A percentile compares a stretch with the other conserved stretches of the same genome.
These are phyloP conservation scores for Jordanella pulchra DNA, from an alignment of 2,797 vertebrate species.

Conservation along the genomic window DNA sequence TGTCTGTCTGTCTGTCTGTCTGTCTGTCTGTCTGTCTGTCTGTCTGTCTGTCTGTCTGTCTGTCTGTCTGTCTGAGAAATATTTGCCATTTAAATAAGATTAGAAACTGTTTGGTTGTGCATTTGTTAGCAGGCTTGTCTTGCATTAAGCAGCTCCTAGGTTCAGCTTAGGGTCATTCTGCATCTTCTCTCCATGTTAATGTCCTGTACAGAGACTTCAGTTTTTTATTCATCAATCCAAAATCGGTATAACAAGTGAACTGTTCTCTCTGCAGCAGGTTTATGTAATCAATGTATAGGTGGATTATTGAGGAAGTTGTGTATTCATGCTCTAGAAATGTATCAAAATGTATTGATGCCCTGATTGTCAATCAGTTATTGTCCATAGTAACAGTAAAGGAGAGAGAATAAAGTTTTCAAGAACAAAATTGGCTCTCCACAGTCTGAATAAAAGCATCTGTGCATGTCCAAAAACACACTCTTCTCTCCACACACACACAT, in stretches of 20 bases:
- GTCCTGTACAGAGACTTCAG: neutral
- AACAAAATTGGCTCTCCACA: conserved; percentile 40
- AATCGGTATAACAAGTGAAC: neutral
- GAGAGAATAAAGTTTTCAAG: conserved; percentile 36
- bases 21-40: neutral
- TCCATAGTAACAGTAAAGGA: conserved; percentile 20
- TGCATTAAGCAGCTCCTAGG: neutral
- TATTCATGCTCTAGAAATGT: neutral
- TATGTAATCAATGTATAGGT: neutral
- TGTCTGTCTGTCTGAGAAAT: no score
- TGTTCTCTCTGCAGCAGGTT: neutral
- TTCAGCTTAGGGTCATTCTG: neutral
- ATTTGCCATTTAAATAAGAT: neutral
- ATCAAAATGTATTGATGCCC: neutral
- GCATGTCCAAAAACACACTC: conserved; percentile 32
- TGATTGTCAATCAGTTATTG: conserved; percentile 2
- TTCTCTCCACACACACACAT: conserved; percentile 27
- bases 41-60: no score
- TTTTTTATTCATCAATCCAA: neutral
- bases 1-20: neutral
- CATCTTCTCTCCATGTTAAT: neutral
- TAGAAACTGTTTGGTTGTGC: neutral
- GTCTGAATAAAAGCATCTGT: conserved; percentile 35
- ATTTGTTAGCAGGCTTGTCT: neutral
- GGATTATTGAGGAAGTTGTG: neutral